Percentiles rank a stretch among this genome's conserved stretches.
phyloP scores from a whole-genome alignment of 2,113 vertebrate genomes.

The Sylvilagus bachmani region DNA sequence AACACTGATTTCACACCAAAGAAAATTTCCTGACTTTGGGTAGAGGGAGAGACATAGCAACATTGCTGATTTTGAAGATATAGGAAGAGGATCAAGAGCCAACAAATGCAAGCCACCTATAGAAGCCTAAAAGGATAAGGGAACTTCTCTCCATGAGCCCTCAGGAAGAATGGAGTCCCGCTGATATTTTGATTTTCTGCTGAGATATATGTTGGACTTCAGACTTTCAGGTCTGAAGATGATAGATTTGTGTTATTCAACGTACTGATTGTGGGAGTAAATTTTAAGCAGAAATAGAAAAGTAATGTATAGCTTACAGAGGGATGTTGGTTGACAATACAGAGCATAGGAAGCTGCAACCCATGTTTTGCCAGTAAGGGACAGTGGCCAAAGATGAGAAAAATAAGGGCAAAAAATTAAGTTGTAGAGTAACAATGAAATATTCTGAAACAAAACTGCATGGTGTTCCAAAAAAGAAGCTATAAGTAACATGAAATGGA shows the following conservation, averaged over 20 bases:
- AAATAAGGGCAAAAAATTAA: not conserved
- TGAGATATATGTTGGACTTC: not conserved
- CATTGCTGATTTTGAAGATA: not conserved
- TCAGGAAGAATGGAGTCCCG: not conserved
- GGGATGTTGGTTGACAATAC: not conserved
- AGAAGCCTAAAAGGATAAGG: not conserved
- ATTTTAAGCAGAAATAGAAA: not conserved
- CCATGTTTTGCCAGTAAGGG: not conserved
- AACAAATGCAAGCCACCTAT: not conserved
- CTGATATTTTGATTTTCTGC: not conserved
- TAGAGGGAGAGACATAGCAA: not conserved
- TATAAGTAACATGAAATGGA: not conserved
- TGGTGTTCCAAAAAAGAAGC: not conserved
- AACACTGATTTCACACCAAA: not conserved
- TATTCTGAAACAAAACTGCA: not conserved
- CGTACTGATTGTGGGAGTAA: not conserved
- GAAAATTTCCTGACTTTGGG: not conserved
- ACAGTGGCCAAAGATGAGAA: not conserved
- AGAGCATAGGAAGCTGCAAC: not conserved
- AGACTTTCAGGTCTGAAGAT: not conserved
- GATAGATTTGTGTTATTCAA: not conserved
- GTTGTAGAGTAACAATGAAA: not conserved
- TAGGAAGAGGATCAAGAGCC: not conserved
- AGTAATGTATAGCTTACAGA: not conserved
- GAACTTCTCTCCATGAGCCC: not conserved